Conservation (phyloP, 2,888 invertebrate genomes). For the Diplolepis rosae region DNA sequence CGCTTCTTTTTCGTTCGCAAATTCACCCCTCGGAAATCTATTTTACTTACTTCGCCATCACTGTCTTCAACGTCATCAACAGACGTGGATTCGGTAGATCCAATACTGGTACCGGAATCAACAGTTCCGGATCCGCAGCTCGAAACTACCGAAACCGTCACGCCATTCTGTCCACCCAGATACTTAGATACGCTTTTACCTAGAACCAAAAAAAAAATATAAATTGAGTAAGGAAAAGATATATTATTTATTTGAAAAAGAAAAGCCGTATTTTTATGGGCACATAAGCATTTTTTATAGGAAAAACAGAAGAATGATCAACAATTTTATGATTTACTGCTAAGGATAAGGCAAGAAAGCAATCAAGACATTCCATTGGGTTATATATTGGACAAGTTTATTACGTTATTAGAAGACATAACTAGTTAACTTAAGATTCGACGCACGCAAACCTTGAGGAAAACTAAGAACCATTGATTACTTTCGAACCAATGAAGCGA, state of each 20-base stretch:
- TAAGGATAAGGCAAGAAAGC: conserved; percentile 24
- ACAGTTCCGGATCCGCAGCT: conserved; percentile 67
- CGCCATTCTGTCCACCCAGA: conserved; percentile 72
- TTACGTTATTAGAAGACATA: conserved; percentile 29
- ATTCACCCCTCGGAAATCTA: conserved; percentile 83
- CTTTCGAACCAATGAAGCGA: conserved; percentile 12
- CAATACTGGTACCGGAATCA: conserved; percentile 48
- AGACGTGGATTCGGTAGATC: conserved; percentile 49
- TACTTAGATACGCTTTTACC: conserved; percentile 71
- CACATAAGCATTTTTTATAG: neutral
- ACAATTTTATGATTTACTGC: conserved; percentile 19
- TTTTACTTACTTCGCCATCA: conserved; percentile 87
- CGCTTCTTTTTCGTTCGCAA: conserved; percentile 80
- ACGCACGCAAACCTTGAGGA: conserved; percentile 11
- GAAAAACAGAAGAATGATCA: conserved; percentile 3
- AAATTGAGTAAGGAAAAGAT: neutral
- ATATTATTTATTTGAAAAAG: neutral
- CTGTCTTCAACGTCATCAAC: conserved; percentile 77
- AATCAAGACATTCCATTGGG: conserved; percentile 27
- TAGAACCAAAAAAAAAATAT: conserved; percentile 41
- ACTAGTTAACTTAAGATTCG: conserved; percentile 23
- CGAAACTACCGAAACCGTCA: conserved; percentile 77
- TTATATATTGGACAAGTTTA: conserved; percentile 22
- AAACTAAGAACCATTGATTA: conserved; percentile 13
- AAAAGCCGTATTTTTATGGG: neutral